Conservation (phyloP, 2,797 vertebrate species). For the Valencia hispanica region DNA sequence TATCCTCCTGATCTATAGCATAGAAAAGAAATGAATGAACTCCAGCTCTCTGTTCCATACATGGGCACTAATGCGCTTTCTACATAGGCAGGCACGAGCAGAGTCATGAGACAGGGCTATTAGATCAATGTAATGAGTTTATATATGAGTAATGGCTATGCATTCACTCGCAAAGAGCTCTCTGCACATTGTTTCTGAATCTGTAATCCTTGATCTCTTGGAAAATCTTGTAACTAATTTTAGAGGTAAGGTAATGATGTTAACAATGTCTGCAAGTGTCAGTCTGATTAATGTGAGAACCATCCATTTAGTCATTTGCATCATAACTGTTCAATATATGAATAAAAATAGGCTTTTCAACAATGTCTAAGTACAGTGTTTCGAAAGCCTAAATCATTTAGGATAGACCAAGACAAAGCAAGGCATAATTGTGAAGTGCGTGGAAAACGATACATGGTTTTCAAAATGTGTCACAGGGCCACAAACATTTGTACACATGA, state of each 20-base stretch:
- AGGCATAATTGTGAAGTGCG: neutral
- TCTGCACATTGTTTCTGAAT: slow-evolving; percentile 48
- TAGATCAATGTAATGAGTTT: slow-evolving; percentile 80
- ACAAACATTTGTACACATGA: neutral
- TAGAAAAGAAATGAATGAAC: slow-evolving; percentile 72
- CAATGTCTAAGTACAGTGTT: neutral
- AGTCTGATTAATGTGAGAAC: slow-evolving; percentile 7
- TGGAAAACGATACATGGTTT: neutral
- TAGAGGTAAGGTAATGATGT: slow-evolving; percentile 32
- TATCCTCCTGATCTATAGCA: slow-evolving; percentile 82
- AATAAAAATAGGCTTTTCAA: slow-evolving; percentile 40
- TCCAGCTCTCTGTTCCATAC: slow-evolving; percentile 59
- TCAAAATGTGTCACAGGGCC: neutral
- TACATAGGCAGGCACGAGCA: slow-evolving; percentile 66
- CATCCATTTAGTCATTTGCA: slow-evolving; percentile 12
- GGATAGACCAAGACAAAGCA: neutral
- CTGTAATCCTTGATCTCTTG: slow-evolving; percentile 23
- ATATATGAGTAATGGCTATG: slow-evolving; percentile 78
- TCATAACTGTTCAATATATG: slow-evolving; percentile 12
- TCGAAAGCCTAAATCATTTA: neutral
- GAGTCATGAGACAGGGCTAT: slow-evolving; percentile 74
- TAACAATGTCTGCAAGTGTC: slow-evolving; percentile 19
- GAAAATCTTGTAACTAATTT: slow-evolving; percentile 50
- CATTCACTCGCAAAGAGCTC: slow-evolving; percentile 48
- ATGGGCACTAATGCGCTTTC: slow-evolving; percentile 69